Base-by-base conservation (phyloP, 2,113 vertebrate genomes). In the Camelus dromedarius region DNA sequence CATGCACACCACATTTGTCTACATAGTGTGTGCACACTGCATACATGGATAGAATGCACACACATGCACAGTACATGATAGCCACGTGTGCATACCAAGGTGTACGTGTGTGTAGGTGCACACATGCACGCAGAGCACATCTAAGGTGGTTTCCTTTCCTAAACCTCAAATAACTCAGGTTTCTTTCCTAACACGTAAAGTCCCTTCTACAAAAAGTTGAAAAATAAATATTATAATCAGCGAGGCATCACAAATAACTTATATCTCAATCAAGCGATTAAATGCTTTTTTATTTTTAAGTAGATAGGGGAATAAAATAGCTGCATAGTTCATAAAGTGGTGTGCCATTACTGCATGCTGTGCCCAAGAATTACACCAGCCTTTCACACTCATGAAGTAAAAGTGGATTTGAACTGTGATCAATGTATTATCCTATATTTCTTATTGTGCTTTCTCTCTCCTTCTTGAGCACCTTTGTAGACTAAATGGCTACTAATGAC, bases 401-500 rank as follows among this genome's bases (percentile, higher is more conserved):
- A 98, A 98, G 98, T 69, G 14, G 98, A 98, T 99, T 98, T 98
- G 98, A 98, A 97, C 98, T 95, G 96, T 97, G 98, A 99, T 99
- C 98, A 98, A 97, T 99, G 98, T 98, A 98, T 99, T 99, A 98
- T 98, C 98, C 98, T 98, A 92, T 98, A 98, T 99, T 99, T 98
- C 98, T 98, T 98, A 98, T 98, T 98, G 98, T 98, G 98, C 98
- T 64, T 98, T 98, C 96, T 98, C 97, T 98, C 98, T 99, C 98
- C 98, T 98, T 98, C 98, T 97, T 98, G 98, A 98, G 98, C 98
- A 99, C 98, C 98, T 99, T 98, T 99, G 98, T 99, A 98, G 98
- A 98, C 98, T 99, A 99, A 99, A 99, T 99, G 99, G 98, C 99
- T 98, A 99, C 99, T 99, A 99, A 99, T 99, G 99, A 99, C 99